Evolutionary conservation across 2,113 vertebrate genomes (phyloP).

Genomic region (Azemiops feae): DNA sequence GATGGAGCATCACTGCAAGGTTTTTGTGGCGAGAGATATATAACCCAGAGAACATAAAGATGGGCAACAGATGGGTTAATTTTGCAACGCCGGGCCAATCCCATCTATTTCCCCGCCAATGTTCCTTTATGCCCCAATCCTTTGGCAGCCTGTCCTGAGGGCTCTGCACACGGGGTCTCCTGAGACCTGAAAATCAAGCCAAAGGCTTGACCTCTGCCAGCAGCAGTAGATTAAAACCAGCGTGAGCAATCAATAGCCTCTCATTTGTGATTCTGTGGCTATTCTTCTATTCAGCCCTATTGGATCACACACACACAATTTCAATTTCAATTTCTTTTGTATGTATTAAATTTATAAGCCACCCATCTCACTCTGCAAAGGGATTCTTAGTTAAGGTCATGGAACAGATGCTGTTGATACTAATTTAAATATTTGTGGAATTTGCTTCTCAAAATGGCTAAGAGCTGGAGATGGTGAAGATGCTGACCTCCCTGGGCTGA

Average conservation of each 20-base stretch:
- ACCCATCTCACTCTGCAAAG: not conserved
- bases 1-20: not conserved
- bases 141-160: not conserved
- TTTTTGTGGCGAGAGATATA: too few species aligned
- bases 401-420: constrained; percentile 39
- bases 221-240: not conserved
- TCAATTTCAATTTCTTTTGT: not conserved
- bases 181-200: not conserved
- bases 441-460: constrained; percentile 49
- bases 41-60: not conserved
- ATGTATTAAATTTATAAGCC: not conserved
- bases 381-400: constrained; percentile 52
- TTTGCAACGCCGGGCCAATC: not conserved
- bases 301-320: not conserved
- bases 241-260: not conserved
- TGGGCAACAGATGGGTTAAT: not conserved
- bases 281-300: not conserved
- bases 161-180: not conserved
- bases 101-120: not conserved
- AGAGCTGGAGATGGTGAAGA: not conserved
- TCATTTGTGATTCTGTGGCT: not conserved
- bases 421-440: constrained; percentile 53
- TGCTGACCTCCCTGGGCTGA: constrained; percentile 26
- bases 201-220: not conserved
- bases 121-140: too few species aligned